These are phyloP conservation scores for Saccopteryx leptura DNA, from an alignment of 2,113 vertebrate species.

Conservation along the genomic window DNA sequence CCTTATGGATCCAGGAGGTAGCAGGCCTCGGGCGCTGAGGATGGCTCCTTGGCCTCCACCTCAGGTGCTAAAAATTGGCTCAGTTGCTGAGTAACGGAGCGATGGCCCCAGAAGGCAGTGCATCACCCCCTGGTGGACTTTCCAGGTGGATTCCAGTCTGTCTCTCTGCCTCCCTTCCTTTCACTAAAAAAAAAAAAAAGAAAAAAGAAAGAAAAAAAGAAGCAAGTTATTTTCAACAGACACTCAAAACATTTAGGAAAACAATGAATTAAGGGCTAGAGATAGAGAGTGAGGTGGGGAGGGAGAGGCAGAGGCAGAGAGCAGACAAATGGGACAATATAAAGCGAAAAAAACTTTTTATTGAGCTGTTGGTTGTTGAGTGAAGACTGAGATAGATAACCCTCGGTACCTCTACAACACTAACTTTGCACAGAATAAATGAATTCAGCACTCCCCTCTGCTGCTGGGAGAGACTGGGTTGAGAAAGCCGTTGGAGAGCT, in stretches of 20 bases:
- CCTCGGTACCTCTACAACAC: neutral
- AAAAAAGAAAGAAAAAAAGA: neutral
- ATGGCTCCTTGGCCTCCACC: too few relatives aligned
- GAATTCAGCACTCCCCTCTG: neutral
- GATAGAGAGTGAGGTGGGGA: neutral
- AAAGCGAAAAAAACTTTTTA: neutral
- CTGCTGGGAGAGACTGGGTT: neutral
- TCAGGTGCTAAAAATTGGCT: too few relatives aligned
- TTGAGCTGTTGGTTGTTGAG: neutral
- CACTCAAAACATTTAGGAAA: neutral
- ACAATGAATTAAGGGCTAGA: neutral
- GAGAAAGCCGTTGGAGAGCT: neutral
- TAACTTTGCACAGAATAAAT: neutral
- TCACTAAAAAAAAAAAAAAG: too few relatives aligned
- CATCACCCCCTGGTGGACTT: too few relatives aligned
- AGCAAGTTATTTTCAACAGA: neutral
- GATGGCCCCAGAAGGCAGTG: too few relatives aligned
- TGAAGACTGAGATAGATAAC: neutral
- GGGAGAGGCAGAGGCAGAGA: neutral
- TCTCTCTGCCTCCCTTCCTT: too few relatives aligned
- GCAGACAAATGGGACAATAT: neutral
- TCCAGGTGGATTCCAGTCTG: too few relatives aligned
- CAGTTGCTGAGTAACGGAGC: too few relatives aligned
- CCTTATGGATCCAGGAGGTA: neutral
- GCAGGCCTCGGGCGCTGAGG: too few relatives aligned